phyloP scores from a whole-genome alignment of 2,888 invertebrate species.

The Rapana venosa region DNA sequence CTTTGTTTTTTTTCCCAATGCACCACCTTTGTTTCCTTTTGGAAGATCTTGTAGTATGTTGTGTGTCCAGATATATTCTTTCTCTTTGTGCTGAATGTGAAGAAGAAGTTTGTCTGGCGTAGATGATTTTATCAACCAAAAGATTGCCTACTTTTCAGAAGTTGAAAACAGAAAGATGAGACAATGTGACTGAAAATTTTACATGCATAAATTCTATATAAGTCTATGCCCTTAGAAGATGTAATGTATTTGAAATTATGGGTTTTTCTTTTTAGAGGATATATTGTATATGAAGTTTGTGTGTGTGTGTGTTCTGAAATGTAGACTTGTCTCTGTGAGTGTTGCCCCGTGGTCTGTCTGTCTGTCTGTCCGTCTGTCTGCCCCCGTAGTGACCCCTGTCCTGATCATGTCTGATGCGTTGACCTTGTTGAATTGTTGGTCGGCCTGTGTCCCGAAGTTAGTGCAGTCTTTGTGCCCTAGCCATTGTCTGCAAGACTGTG shows the following conservation, averaged over 20 bases:
- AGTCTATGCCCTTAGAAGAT: constrained; percentile 4
- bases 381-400: background rate
- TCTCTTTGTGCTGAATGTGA: too few relatives aligned
- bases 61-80: background rate
- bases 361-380: background rate
- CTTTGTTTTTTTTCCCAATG: background rate
- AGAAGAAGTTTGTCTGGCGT: too few relatives aligned
- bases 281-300: too few relatives aligned
- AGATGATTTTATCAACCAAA: background rate
- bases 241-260: background rate
- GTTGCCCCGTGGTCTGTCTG: constrained; percentile 5
- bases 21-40: background rate
- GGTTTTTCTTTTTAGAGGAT: too few relatives aligned
- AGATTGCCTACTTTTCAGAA: constrained; percentile 9
- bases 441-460: background rate
- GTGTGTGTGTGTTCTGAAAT: too few relatives aligned
- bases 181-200: background rate
- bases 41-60: background rate
- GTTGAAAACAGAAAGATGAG: background rate
- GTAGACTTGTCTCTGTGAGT: background rate
- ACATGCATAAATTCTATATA: background rate
- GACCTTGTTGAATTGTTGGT: constrained; percentile 13
- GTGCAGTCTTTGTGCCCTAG: background rate
- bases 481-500: background rate
- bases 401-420: background rate